Percentiles rank a stretch among this genome's conserved stretches.
phyloP scores from a whole-genome alignment of 2,113 vertebrate genomes.

The Nycticebus coucang region DNA sequence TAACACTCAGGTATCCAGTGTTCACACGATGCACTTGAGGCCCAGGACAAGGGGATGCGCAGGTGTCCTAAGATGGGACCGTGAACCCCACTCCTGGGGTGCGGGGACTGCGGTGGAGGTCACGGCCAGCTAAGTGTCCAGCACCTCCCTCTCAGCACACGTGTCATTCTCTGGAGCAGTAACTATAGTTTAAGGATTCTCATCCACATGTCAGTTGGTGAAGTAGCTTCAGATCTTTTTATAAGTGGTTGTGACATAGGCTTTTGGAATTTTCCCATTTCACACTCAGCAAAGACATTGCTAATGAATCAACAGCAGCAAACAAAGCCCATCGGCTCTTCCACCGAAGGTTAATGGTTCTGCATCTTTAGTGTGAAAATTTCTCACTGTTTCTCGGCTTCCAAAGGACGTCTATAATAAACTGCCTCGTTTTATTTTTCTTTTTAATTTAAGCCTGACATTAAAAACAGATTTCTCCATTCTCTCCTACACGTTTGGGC shows the following conservation, averaged over 20 bases:
- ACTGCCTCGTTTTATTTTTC: background rate
- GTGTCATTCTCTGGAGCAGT: background rate
- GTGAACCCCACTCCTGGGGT: background rate
- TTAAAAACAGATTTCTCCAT: background rate
- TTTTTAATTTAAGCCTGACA: background rate
- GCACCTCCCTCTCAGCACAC: background rate
- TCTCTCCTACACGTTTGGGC: background rate
- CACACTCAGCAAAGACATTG: background rate
- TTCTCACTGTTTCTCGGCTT: background rate
- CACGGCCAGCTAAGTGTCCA: too few relatives aligned
- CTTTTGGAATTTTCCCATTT: background rate
- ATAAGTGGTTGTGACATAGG: background rate
- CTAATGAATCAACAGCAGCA: background rate
- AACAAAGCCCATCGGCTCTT: background rate
- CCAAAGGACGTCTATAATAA: constrained; percentile 24
- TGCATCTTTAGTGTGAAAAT: background rate
- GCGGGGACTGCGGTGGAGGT: background rate
- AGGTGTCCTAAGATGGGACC: background rate
- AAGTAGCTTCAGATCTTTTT: background rate
- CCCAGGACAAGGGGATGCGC: background rate
- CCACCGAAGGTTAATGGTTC: background rate
- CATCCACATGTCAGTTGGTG: background rate
- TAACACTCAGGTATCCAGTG: background rate
- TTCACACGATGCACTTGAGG: background rate
- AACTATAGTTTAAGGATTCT: background rate